Evolutionary conservation across 1,140 invertebrate species (phyloP), one percentile per base, ranked within the genome.

Genomic region (Cotesia typhae): DNA sequence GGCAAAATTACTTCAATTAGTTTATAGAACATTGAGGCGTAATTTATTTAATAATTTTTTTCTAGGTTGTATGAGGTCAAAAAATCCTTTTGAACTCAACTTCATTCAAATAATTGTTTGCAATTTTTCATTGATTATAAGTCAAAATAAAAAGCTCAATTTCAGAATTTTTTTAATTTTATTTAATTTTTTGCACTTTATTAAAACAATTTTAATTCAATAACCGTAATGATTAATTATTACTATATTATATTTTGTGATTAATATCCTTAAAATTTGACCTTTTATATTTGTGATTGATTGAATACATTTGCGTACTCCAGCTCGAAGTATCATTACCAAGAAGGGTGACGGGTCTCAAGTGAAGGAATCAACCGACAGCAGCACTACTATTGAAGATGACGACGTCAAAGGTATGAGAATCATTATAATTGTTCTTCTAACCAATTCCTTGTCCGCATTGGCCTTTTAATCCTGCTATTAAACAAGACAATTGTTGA

Each of bases 331-430:
- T 82, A 96, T 96, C 88, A 92, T 96, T 67, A 94, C 93, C 77
- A 97, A 97, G 87, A 97, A 97, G 85, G 94, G 94, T 60, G 95
- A 96, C 81, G 95, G 95, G 75, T 96, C 95, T 73, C 95, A 97
- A 88, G 95, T 97, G 14, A 98, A 97, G 86, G 96, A 97, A 87
- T 97, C 95, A 28, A 96, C 95, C 41, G 96, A 97, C 84, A 94
- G 93, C 83, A 96, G 94, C 81, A 96, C 94, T 82, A 97, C 96
- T 74, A 92, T 96, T 68, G 90, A 96, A 87, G 96, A 98, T 85
- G 96, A 97, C 84, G 95, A 96, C 84, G 91, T 91, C 78, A 95
- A 95, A 92, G 94, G 94, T 95, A 91, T 90, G 88, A 82, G 67
- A 28, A 67, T 20, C 61, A 74, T 75, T 75, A 73, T 71, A 37